Conservation (phyloP, 2,888 invertebrate species). For the Zygothrica quintamaculata region DNA sequence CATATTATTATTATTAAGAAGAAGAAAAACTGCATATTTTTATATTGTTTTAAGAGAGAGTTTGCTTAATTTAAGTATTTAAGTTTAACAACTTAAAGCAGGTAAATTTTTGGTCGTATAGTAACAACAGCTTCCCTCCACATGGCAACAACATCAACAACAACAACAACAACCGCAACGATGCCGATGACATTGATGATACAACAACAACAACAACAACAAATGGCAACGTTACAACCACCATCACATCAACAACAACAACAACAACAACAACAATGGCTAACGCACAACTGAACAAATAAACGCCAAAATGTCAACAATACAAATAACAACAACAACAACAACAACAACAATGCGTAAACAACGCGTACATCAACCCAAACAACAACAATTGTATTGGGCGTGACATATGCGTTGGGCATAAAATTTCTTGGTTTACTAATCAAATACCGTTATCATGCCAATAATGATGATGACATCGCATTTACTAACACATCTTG, state of each 20-base stretch:
- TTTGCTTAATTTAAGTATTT: conserved; percentile 66
- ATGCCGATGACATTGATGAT: conserved; percentile 9
- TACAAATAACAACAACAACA: conserved; percentile 19
- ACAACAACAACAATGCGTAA: conserved; percentile 20
- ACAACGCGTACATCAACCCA: conserved; percentile 26
- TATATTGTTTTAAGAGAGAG: conserved; percentile 56
- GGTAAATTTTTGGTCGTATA: conserved; percentile 69
- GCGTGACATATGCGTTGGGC: conserved; percentile 57
- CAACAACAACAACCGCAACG: too few relatives aligned
- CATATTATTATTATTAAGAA: too few relatives aligned
- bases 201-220: conserved; percentile 22
- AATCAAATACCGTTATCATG: conserved; percentile 71
- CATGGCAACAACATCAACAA: conserved; percentile 39
- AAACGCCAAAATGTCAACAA: too few relatives aligned
- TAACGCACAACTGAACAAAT: too few relatives aligned
- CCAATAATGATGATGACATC: conserved; percentile 84
- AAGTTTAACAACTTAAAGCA: conserved; percentile 63
- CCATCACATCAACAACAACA: conserved; percentile 24
- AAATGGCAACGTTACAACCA: conserved; percentile 13
- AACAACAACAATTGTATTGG: conserved; percentile 43
- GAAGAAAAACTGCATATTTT: conserved; percentile 75
- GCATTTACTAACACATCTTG: conserved; percentile 84
- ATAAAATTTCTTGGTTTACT: conserved; percentile 51
- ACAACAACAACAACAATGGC: conserved; percentile 15
- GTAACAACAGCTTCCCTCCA: conserved; percentile 80